A percentile compares a stretch with the other conserved stretches of the same genome.
These are phyloP conservation scores for Cebidichthys violaceus DNA, from an alignment of 2,113 vertebrate species.

Conservation along the genomic window DNA sequence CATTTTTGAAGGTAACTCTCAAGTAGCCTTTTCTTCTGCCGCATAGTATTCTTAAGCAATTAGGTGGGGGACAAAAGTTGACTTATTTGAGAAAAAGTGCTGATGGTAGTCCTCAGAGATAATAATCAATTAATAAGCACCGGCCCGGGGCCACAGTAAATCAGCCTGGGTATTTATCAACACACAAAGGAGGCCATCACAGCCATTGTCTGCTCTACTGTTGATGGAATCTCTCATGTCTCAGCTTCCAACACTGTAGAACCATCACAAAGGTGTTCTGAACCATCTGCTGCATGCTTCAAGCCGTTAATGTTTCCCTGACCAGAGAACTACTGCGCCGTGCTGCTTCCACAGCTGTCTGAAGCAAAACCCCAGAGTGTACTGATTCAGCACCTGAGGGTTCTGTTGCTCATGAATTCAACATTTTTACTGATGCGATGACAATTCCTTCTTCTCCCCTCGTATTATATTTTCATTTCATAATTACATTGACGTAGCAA, in stretches of 20 bases:
- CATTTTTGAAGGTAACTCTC: constrained; percentile 54
- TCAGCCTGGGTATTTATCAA: constrained; percentile 79
- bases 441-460: neutral
- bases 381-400: neutral
- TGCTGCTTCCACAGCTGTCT: neutral
- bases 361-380: neutral
- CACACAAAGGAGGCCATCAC: constrained; percentile 77
- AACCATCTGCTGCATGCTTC: constrained; percentile 21
- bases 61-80: constrained; percentile 72
- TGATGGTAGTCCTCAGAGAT: constrained; percentile 67
- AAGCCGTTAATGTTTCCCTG: neutral
- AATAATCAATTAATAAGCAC: constrained; percentile 79
- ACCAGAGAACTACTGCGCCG: neutral
- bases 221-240: constrained; percentile 66
- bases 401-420: neutral
- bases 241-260: constrained; percentile 24
- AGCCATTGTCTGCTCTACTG: constrained; percentile 71
- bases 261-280: constrained; percentile 39
- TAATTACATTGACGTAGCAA: neutral
- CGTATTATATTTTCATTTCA: neutral
- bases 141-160: constrained; percentile 74
- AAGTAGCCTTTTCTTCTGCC: constrained; percentile 62
- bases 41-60: constrained; percentile 67
- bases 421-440: neutral
- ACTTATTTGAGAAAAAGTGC: constrained; percentile 75